Evolutionary conservation across 1,140 invertebrate genomes (phyloP), one percentile per base, ranked within the genome.

Genomic region (Cydia amplana): DNA sequence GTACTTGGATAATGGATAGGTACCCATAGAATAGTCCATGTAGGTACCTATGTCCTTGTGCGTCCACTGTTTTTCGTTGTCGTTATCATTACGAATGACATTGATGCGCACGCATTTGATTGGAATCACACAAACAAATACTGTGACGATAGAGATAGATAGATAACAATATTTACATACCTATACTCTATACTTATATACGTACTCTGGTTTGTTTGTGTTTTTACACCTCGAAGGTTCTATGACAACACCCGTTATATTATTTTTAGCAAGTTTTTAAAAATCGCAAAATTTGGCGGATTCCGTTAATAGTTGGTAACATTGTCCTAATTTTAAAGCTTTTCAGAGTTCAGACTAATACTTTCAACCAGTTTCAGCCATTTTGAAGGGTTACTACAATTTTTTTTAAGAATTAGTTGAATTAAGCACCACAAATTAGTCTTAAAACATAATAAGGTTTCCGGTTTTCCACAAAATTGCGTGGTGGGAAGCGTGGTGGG

Each of bases 301-400:
- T 51, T 51, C 4, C 49, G 6, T 6, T 51, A 7, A 18, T 51
- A 51, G 49, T 60, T 60, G 55, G 55, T 60, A 60, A 60, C 55
- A 60, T 60, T 23, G 55, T 60, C 20, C 55, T 60, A 23, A 60
- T 60, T 23, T 12, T 60, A n/a, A 60, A 60, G 55, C 20, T 60
- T 60, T 55, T 14, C 51, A 18, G 51, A 55, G 2, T n/a, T n/a
- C n/a, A n/a, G n/a, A n/a, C n/a, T n/a, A n/a, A n/a, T 28, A 28
- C 28, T 28, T 28, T 28, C 28, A 28, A 28, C 28, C 28, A 28
- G 28, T 28, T 28, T 28, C 28, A 28, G 28, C 28, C 28, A 4
- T 28, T 28, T 28, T 28, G 28, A 28, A 28, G 28, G 28, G 28
- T 28, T 2, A 25, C 25, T 25, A 25, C 28, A 28, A 28, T 28